Conservation (phyloP, 2,113 vertebrate genomes). For the Pithys albifrons region DNA sequence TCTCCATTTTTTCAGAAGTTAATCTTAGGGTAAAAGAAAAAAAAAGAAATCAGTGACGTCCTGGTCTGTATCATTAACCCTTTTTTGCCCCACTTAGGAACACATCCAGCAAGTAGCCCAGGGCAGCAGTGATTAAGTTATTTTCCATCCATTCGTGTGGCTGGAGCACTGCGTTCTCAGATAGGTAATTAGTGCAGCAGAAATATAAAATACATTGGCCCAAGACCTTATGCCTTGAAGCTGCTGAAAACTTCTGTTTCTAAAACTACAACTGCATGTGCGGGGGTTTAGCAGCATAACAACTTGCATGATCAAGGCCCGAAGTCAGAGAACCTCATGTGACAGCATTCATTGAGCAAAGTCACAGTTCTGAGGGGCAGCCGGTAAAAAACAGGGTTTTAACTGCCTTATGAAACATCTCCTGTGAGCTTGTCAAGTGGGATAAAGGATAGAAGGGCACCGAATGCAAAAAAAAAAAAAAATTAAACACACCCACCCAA, state of each 20-base stretch:
- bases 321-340: neutral
- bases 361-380: neutral
- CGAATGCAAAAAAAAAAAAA: neutral
- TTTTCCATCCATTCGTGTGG: neutral
- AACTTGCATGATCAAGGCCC: conserved; percentile 8
- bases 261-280: neutral
- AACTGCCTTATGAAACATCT: neutral
- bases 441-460: neutral
- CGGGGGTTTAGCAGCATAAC: neutral
- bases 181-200: neutral
- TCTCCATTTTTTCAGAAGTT: conserved; percentile 6
- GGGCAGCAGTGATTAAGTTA: neutral
- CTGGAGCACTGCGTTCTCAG: neutral
- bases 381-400: neutral
- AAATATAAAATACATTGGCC: neutral
- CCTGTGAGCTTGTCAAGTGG: neutral
- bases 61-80: neutral
- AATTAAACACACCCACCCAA: too few relatives aligned
- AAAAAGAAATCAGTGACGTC: neutral
- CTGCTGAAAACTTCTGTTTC: neutral
- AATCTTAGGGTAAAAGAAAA: neutral
- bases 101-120: neutral
- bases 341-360: neutral
- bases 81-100: neutral
- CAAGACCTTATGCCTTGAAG: neutral